These are phyloP conservation scores for Sorex araneus DNA, from an alignment of 2,113 vertebrate genomes.

Conservation along the genomic window DNA sequence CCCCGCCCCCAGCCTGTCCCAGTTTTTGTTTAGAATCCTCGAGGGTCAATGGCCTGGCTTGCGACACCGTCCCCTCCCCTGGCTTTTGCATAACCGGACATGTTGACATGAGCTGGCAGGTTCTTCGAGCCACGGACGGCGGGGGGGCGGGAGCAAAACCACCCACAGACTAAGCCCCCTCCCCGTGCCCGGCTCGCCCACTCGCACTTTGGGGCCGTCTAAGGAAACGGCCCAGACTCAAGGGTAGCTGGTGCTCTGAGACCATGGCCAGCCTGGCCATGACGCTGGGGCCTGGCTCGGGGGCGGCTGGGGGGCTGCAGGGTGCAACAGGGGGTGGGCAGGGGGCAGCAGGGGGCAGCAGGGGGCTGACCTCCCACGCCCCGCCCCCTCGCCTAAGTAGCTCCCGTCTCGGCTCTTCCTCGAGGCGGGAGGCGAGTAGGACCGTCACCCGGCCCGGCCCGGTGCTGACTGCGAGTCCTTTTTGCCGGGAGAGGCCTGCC, in stretches of 20 bases:
- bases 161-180: neutral
- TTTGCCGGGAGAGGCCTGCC: no score
- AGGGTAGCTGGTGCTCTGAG: neutral
- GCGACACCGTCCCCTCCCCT: conserved; percentile 74
- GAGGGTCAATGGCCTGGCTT: conserved; percentile 59
- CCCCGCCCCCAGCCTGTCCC: neutral
- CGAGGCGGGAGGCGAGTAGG: no score
- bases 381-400: no score
- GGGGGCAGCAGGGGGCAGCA: no score
- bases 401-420: no score
- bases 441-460: no score
- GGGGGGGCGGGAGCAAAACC: conserved; percentile 10
- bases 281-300: neutral
- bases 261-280: neutral
- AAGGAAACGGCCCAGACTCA: no score
- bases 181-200: no score
- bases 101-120: conserved; percentile 78
- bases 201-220: no score
- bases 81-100: conserved; percentile 81
- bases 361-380: no score
- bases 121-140: conserved; percentile 68
- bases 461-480: no score
- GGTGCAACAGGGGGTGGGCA: neutral
- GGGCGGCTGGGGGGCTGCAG: no score
- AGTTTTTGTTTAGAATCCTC: conserved; percentile 63